Evolutionary conservation across 1,140 invertebrate species (phyloP).

Genomic region (Drosophila pachea): DNA sequence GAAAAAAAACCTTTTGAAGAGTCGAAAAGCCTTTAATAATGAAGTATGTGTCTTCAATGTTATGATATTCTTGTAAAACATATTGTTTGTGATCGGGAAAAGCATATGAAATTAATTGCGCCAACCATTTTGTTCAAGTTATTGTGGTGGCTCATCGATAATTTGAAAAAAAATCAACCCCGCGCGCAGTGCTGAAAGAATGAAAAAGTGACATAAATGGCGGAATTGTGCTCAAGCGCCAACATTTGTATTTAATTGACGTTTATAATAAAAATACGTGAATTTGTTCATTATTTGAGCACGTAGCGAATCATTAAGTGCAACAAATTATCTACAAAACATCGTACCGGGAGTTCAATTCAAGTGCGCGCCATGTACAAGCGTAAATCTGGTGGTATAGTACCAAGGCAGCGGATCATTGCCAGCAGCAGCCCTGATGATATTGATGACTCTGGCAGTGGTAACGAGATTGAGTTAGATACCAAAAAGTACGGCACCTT

Average conservation of each 20-base stretch:
- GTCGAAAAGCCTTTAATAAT: too few relatives aligned
- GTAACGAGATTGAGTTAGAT: conserved; percentile 27
- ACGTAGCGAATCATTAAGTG: conserved; percentile 17
- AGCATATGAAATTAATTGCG: conserved; percentile 17
- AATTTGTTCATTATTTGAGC: conserved; percentile 24
- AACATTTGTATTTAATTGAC: conserved; percentile 76
- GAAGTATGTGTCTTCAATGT: too few relatives aligned
- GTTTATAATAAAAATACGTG: conserved; percentile 52
- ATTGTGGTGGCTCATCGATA: conserved; percentile 33
- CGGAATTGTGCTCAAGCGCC: conserved; percentile 74
- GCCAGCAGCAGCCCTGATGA: conserved; percentile 36
- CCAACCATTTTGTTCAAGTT: conserved; percentile 21
- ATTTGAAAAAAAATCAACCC: conserved; percentile 14
- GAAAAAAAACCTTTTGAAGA: not conserved
- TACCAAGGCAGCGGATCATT: conserved; percentile 54
- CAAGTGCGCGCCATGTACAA: conserved; percentile 59
- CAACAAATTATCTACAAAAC: conserved; percentile 36
- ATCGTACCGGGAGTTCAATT: conserved; percentile 26
- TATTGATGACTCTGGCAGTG: conserved; percentile 38
- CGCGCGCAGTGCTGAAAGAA: conserved; percentile 51
- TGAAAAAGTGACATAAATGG: conserved; percentile 78
- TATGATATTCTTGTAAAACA: too few relatives aligned
- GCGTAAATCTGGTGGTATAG: conserved; percentile 60
- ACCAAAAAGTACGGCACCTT: conserved; percentile 19
- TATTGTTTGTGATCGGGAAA: not conserved